Evolutionary conservation across 2,797 vertebrate genomes (phyloP).

Genomic region (Gobionotothen gibberifrons): DNA sequence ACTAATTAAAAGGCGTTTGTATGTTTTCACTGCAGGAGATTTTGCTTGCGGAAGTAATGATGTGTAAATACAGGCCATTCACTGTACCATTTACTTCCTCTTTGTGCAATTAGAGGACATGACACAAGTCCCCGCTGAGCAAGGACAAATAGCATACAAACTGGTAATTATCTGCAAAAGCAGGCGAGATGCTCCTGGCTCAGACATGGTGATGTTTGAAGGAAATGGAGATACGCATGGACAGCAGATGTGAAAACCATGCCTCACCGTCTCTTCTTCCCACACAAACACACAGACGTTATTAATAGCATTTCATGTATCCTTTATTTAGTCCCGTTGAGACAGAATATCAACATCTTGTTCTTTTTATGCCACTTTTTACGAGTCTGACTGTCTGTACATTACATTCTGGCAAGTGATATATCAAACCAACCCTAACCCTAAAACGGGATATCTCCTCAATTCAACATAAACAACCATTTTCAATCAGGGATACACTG

Average conservation of each 20-base stretch:
- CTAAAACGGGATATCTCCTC: too few species aligned
- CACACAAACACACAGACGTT: constrained; percentile 4
- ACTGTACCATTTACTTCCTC: constrained; percentile 62
- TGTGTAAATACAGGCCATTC: constrained; percentile 66
- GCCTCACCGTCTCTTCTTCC: not conserved
- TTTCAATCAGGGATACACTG: too few species aligned
- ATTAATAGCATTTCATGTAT: not conserved
- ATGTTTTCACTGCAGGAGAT: constrained; percentile 61
- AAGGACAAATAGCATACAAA: constrained; percentile 57
- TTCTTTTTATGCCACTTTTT: too few species aligned
- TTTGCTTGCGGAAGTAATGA: constrained; percentile 63
- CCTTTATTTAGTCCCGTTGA: too few species aligned
- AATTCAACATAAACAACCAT: too few species aligned
- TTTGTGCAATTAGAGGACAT: constrained; percentile 69
- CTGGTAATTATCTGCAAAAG: constrained; percentile 54
- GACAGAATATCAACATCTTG: too few species aligned
- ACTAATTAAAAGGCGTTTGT: constrained; percentile 60
- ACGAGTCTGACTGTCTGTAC: too few species aligned
- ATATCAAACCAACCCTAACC: too few species aligned
- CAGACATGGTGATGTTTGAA: constrained; percentile 39
- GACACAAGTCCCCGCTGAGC: constrained; percentile 64
- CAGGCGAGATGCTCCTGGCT: constrained; percentile 28
- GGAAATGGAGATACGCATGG: constrained; percentile 11
- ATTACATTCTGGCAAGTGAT: too few species aligned
- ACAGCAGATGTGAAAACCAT: constrained; percentile 15